Evolutionary conservation across 2,797 vertebrate genomes (phyloP).

Genomic region (Galago senegalensis): DNA sequence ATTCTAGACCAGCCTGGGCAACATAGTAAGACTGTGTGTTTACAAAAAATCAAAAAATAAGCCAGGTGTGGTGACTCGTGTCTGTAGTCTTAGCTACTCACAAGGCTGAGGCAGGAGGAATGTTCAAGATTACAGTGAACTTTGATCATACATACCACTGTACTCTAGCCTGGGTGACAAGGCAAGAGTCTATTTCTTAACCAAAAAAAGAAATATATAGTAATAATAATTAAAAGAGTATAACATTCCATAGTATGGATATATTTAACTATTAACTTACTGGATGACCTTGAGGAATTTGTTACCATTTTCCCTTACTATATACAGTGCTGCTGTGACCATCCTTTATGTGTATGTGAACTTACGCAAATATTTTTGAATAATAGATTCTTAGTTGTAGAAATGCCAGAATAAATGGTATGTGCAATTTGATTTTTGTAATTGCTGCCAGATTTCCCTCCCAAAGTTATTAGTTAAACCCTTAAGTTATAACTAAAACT

Average conservation of each 20-base stretch:
- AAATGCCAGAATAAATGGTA: conserved; percentile 53
- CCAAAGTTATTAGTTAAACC: neutral
- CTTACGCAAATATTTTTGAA: conserved; percentile 40
- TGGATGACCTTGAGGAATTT: neutral
- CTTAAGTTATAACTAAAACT: conserved; percentile 20
- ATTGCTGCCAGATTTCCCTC: neutral
- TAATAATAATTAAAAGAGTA: neutral
- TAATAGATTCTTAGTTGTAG: conserved; percentile 23
- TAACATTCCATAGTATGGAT: neutral
- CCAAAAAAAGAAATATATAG: too few relatives aligned
- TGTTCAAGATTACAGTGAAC: too few relatives aligned
- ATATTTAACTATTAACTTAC: neutral
- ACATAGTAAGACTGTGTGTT: too few relatives aligned
- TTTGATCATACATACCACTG: too few relatives aligned
- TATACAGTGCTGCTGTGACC: neutral
- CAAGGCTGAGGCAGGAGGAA: too few relatives aligned
- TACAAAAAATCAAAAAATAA: too few relatives aligned
- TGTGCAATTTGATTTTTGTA: conserved; percentile 55
- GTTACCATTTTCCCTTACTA: neutral
- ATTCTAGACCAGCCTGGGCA: too few relatives aligned
- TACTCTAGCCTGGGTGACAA: too few relatives aligned
- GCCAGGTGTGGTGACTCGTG: too few relatives aligned
- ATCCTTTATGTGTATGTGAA: neutral
- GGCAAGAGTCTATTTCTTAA: too few relatives aligned
- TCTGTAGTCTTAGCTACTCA: too few relatives aligned